phyloP scores from a whole-genome alignment of 2,888 invertebrate genomes.

The Uloborus plumipes region DNA sequence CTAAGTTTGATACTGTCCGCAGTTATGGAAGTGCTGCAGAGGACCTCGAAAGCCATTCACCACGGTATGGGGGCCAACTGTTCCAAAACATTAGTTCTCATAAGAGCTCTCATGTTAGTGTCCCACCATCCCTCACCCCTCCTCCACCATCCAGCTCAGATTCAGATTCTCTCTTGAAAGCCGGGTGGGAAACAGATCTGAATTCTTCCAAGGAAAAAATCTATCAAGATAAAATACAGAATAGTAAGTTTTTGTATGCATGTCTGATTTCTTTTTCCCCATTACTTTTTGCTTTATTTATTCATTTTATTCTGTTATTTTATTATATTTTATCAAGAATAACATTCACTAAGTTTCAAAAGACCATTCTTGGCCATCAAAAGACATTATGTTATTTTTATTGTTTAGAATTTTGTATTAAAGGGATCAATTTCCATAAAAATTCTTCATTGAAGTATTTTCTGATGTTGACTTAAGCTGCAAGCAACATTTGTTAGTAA shows the following conservation, averaged over 20 bases:
- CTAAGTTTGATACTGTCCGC: slow-evolving; percentile 90
- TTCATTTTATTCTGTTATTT: slow-evolving; percentile 14
- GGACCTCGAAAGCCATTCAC: slow-evolving; percentile 80
- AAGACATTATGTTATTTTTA: background rate
- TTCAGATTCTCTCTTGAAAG: slow-evolving; percentile 82
- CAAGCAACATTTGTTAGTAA: no score
- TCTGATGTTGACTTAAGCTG: background rate
- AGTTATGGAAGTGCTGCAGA: slow-evolving; percentile 96
- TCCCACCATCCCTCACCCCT: slow-evolving; percentile 71
- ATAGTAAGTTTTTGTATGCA: slow-evolving; percentile 74
- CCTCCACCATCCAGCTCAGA: slow-evolving; percentile 74
- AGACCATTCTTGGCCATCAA: no score
- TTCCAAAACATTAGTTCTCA: slow-evolving; percentile 70
- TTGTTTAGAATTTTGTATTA: background rate
- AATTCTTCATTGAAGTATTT: background rate
- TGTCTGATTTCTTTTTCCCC: slow-evolving; percentile 3
- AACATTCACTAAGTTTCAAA: background rate
- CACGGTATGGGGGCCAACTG: slow-evolving; percentile 69
- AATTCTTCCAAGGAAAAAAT: slow-evolving; percentile 65
- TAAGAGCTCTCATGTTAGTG: slow-evolving; percentile 66
- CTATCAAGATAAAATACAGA: slow-evolving; percentile 80
- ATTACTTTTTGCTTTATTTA: background rate
- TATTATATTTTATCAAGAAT: background rate
- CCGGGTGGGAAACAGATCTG: slow-evolving; percentile 72
- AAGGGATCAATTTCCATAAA: background rate